A percentile compares a stretch with the other conserved stretches of the same genome.
Evolutionary conservation across 1,140 invertebrate species (phyloP).

Genomic region (Bombus soroeensis): DNA sequence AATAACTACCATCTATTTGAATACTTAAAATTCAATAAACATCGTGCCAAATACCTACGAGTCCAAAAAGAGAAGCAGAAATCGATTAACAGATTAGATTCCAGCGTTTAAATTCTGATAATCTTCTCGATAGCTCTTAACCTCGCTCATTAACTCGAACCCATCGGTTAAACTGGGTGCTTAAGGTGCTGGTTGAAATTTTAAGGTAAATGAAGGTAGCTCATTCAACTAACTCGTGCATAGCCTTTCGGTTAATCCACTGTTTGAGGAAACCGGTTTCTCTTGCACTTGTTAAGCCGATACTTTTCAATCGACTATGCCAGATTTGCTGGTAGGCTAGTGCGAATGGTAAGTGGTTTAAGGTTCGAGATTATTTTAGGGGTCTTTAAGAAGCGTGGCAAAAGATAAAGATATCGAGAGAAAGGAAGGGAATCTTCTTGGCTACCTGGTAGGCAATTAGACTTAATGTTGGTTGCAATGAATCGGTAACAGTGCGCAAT

Average conservation of each 20-base stretch:
- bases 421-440: not conserved
- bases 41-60: not conserved
- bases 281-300: not conserved
- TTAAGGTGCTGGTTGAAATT: not conserved
- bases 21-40: not conserved
- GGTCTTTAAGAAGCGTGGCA: no score
- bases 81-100: not conserved
- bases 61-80: not conserved
- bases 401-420: not conserved
- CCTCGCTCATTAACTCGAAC: conserved; percentile 10
- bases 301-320: not conserved
- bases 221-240: not conserved
- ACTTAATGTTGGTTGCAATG: not conserved
- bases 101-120: not conserved
- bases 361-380: not conserved
- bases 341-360: not conserved
- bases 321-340: not conserved
- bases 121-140: not conserved
- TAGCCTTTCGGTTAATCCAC: conserved; percentile 5
- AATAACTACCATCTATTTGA: not conserved
- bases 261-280: not conserved
- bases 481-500: not conserved
- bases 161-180: not conserved
- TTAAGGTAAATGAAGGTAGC: no score
- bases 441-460: no score